A percentile compares a stretch with the other conserved stretches of the same genome.
Conservation (phyloP, 2,797 vertebrate species). For the Florisuga fusca region DNA sequence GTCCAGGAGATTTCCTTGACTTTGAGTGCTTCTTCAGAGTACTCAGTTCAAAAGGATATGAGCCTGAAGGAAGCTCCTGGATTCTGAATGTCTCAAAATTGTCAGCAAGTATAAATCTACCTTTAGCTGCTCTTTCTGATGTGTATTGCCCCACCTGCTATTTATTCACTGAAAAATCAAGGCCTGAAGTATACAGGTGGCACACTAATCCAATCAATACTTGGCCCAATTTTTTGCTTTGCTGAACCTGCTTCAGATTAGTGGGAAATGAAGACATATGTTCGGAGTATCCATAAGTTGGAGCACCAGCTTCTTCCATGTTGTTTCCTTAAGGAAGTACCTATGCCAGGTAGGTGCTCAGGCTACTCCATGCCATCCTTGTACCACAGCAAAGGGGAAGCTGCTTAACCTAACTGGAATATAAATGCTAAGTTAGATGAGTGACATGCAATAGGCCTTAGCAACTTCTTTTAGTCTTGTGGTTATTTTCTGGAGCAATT, state of each 20-base stretch:
- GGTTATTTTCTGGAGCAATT: not conserved
- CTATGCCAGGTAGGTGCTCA: not conserved
- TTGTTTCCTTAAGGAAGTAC: not conserved
- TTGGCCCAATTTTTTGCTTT: not conserved
- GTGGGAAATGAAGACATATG: not conserved
- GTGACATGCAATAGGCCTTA: not conserved
- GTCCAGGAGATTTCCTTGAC: not conserved
- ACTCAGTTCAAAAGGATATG: not conserved
- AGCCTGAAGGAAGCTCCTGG: not conserved
- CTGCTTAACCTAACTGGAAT: not conserved
- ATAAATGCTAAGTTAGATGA: not conserved
- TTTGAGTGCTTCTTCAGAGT: not conserved
- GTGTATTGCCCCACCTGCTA: not conserved
- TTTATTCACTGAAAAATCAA: not conserved
- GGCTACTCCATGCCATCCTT: not conserved
- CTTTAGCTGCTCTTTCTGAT: not conserved
- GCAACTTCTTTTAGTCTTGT: not conserved
- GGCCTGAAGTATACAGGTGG: not conserved
- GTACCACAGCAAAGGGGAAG: not conserved
- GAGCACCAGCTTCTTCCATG: not conserved
- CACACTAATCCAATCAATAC: not conserved
- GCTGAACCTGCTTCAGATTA: not conserved
- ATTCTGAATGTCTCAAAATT: not conserved
- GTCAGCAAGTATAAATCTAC: not conserved
- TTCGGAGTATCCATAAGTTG: not conserved